phyloP scores from a whole-genome alignment of 1,140 invertebrate species.

The Drosophila nannoptera region DNA sequence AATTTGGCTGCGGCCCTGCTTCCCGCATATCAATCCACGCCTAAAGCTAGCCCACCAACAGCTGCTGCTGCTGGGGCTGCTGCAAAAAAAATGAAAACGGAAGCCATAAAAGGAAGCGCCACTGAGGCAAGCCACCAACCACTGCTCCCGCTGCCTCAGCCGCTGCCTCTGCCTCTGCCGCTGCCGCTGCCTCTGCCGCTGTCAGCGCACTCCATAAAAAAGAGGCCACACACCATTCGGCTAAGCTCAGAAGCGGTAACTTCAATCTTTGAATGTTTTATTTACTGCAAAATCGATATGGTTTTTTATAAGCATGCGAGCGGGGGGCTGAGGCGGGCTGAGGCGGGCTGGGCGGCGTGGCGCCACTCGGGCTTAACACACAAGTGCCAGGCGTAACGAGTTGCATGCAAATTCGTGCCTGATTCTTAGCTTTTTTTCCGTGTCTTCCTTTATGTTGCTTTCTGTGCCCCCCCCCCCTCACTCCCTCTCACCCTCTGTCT shows the following conservation, averaged over 20 bases:
- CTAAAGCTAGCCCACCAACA: constrained; percentile 35
- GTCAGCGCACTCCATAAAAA: constrained; percentile 67
- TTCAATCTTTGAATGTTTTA: constrained; percentile 77
- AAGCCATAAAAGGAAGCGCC: constrained; percentile 73
- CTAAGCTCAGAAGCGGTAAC: constrained; percentile 76
- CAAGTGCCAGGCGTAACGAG: constrained; percentile 74
- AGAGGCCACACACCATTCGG: constrained; percentile 73
- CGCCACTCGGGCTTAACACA: constrained; percentile 63
- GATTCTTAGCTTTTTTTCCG: constrained; percentile 5
- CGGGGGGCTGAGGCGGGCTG: constrained; percentile 6
- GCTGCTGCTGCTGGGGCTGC: constrained; percentile 41
- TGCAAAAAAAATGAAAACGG: constrained; percentile 48
- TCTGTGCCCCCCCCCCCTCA: not conserved
- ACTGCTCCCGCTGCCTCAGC: constrained; percentile 4
- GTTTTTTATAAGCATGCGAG: constrained; percentile 53
- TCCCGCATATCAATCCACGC: constrained; percentile 12
- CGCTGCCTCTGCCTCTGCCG: constrained; percentile 14
- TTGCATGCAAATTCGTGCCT: constrained; percentile 69
- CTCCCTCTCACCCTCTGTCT: constrained; percentile 15
- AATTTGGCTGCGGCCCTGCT: constrained; percentile 58
- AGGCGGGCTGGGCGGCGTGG: constrained; percentile 8
- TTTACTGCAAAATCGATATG: constrained; percentile 77
- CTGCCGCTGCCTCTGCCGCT: constrained; percentile 28
- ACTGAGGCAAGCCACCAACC: constrained; percentile 29
- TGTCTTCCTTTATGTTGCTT: too few species aligned